phyloP scores from a whole-genome alignment of 2,797 vertebrate species.

The Clarias fuscus region DNA sequence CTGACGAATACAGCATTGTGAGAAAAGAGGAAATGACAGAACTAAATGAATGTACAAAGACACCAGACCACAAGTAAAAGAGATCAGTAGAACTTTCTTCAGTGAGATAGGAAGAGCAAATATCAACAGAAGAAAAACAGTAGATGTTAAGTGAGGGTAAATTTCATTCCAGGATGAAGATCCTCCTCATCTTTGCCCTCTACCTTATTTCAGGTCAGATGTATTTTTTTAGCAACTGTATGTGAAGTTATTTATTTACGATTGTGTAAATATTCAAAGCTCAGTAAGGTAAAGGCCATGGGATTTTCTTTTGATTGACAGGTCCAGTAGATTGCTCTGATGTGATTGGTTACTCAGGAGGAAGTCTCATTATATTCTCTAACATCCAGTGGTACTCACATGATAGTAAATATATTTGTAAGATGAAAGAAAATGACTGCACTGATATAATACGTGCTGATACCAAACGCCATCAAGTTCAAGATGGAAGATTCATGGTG shows the following conservation, averaged over 20 bases:
- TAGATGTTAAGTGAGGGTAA: too few relatives aligned
- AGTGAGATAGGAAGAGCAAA: background rate
- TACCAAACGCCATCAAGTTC: background rate
- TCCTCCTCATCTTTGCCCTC: too few relatives aligned
- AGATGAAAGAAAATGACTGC: background rate
- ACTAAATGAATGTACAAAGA: too few relatives aligned
- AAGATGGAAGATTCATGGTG: background rate
- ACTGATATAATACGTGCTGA: background rate
- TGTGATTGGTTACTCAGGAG: slow-evolving; percentile 28
- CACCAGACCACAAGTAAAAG: too few relatives aligned
- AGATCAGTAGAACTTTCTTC: too few relatives aligned
- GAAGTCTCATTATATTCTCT: slow-evolving; percentile 3
- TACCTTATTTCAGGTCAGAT: too few relatives aligned
- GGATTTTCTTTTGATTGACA: slow-evolving; percentile 8
- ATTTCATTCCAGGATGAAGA: background rate
- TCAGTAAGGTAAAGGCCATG: too few relatives aligned
- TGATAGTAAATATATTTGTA: slow-evolving; percentile 10
- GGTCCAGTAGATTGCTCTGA: background rate
- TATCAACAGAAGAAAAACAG: background rate
- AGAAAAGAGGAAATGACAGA: background rate
- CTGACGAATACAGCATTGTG: too few relatives aligned
- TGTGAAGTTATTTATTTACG: background rate
- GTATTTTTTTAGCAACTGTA: background rate
- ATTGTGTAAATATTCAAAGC: background rate
- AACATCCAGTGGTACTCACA: background rate